Base-by-base conservation (phyloP, 64 coral and sea anemone species). In the Stylophora pistillata region DNA sequence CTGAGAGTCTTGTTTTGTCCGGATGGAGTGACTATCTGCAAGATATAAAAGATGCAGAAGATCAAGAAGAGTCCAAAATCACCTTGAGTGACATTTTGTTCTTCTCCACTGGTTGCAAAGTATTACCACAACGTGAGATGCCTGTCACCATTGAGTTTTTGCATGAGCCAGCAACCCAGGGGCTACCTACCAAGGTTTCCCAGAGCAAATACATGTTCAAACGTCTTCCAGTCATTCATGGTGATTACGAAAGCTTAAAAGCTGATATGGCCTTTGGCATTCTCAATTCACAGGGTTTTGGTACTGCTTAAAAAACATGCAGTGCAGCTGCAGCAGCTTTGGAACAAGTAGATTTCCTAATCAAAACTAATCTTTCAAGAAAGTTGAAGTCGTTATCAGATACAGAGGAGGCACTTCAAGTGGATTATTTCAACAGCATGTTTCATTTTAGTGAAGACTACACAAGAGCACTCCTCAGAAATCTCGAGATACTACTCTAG, bases 211-310 rank as follows among this genome's bases (percentile, higher is more conserved):
- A 63, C 56, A 4, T 86, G 89, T 57, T 86, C 81, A 21, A 86
- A 30, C 72, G 72, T 56, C 25, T 91, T 53, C 89, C 89, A 28
- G 89, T 91, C 28, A 13, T 81, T 23, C 89, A 90, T 81, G 29
- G 11, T 53, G 59, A 33, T 11, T 90, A 92, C 53, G 52, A 92
- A 30, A 71, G 25, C 25, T 93, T 88, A 32, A 88, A 88, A 81
- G 86, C 58, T 10, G 91, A 93, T 77, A 93, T 93, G 85, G 37
- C 30, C 70, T 88, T 82, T 83, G 86, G 78, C 29, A 93, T 89
- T n/a, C 78, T 85, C 5, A 89, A 94, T 66, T 34, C 32, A 27
- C 32, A 31, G 65, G 86, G 86, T 14, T 93, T 93, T 58, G 86
- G 86, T 20, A 74, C 64, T 78, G 75, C 77, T 25, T 89, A 65